A percentile compares a stretch with the other conserved stretches of the same genome.
These are phyloP conservation scores for Ichneumon xanthorius DNA, from an alignment of 2,888 invertebrate species.

Conservation along the genomic window DNA sequence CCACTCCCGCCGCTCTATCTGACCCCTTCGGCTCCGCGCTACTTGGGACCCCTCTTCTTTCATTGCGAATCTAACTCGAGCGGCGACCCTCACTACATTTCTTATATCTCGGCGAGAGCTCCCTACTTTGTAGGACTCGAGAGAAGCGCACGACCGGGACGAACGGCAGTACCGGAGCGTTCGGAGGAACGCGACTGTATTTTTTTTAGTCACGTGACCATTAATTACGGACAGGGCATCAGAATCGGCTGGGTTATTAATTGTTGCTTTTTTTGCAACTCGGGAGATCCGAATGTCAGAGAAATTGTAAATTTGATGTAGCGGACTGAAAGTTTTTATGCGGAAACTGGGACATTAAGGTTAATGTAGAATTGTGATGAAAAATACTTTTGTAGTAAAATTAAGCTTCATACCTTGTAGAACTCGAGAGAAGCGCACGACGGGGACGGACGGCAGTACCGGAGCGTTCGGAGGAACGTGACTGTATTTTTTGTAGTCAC, in stretches of 20 bases:
- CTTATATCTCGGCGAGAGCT: constrained; percentile 34
- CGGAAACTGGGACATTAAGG: too few relatives aligned
- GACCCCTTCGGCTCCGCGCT: constrained; percentile 61
- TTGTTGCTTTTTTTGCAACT: too few relatives aligned
- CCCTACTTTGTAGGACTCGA: constrained; percentile 2
- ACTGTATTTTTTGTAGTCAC: too few relatives aligned
- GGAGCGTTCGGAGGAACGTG: too few relatives aligned
- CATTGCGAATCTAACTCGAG: constrained; percentile 36
- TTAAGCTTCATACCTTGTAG: too few relatives aligned
- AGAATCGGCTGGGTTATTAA: background rate
- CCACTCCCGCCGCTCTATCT: constrained; percentile 31
- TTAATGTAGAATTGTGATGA: too few relatives aligned
- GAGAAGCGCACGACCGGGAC: constrained; percentile 3
- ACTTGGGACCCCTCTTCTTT: constrained; percentile 5
- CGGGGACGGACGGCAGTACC: too few relatives aligned
- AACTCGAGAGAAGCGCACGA: too few relatives aligned
- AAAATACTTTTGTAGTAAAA: too few relatives aligned
- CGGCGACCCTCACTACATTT: constrained; percentile 12
- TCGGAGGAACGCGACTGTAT: background rate
- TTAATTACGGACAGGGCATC: background rate
- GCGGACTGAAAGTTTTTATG: too few relatives aligned
- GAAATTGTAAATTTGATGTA: too few relatives aligned
- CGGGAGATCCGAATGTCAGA: too few relatives aligned
- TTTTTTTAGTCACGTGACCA: background rate
- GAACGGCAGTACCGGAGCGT: background rate